Evolutionary conservation across 2,113 vertebrate species (phyloP), one percentile per base, ranked within the genome.

Genomic region (Cephalopterus ornatus): DNA sequence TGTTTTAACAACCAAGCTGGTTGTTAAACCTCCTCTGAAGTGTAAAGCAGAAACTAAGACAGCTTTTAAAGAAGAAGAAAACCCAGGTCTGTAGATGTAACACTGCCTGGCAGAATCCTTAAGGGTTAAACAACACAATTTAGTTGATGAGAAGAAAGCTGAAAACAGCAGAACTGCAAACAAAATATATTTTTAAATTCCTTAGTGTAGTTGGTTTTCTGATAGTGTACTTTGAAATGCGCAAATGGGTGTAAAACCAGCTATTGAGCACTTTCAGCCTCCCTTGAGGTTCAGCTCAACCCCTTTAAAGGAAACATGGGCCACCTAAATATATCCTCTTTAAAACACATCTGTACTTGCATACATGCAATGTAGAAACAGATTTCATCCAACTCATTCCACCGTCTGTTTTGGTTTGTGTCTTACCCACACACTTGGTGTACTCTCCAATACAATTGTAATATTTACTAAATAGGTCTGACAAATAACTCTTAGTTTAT

Each of bases 391-490:
- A 44, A n/a, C 1, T 1, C 63, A 35, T 88, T 75, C 74, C 90
- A 80, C 58, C 2, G 16, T 52, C 62, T 76, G 75, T 76, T 94
- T 93, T 80, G 79, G 33, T 68, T 56, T 81, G 37, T 66, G 75
- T 44, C 82, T 65, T 92, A 78, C 85, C 85, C 76, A 62, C 65
- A 72, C 65, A 67, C 79, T 68, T 47, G 27, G 63, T 49, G 46
- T 63, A 50, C 53, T 71, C 80, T 86, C 67, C 52, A 84, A 81
- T 53, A 56, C 72, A 89, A 35, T 94, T 92, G 67, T 13, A 79
- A 14, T 92, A 95, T 92, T 96, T 95, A 94, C 59, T 67, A 61
- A 92, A 91, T 50, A 91, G 52, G 52, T n/a, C 83, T 95, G 86
- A 80, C 91, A 93, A 61, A 76, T 88, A 76, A 72, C 46, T 92